Evolutionary conservation across 2,113 vertebrate genomes (phyloP).

Genomic region (Arothron firmamentum): DNA sequence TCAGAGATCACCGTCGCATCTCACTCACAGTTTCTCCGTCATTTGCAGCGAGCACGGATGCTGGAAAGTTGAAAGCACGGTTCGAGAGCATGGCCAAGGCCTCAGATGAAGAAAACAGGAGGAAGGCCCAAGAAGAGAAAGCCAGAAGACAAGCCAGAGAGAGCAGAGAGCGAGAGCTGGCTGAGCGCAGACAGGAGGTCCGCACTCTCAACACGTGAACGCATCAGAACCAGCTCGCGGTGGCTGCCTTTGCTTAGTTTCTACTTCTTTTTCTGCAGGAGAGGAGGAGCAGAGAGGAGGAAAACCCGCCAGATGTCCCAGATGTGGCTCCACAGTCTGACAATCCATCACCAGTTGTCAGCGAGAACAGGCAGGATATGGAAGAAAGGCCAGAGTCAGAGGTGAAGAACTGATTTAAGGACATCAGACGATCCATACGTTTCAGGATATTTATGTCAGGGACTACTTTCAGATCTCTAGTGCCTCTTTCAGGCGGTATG

Average conservation of each 20-base stretch:
- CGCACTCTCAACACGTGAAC: not conserved
- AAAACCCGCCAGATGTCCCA: conserved; percentile 59
- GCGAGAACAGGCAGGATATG: conserved; percentile 26
- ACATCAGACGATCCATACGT: not conserved
- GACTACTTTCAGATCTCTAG: not conserved
- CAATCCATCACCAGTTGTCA: conserved; percentile 25
- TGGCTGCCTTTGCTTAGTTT: rapidly evolving
- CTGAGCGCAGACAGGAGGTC: conserved; percentile 58
- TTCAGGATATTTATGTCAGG: not conserved
- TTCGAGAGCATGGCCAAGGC: conserved; percentile 88
- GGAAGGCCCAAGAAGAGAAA: conserved; percentile 76
- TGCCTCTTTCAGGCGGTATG: not conserved
- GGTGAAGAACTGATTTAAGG: conserved; percentile 7
- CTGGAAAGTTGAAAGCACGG: conserved; percentile 81
- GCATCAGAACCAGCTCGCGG: not conserved
- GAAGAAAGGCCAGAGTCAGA: conserved; percentile 29
- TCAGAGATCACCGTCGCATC: not conserved
- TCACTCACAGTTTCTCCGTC: not conserved
- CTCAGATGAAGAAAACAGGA: conserved; percentile 77
- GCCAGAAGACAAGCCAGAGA: conserved; percentile 72
- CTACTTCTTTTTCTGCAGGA: conserved; percentile 46
- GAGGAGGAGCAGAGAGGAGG: conserved; percentile 44
- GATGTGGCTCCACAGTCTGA: conserved; percentile 37
- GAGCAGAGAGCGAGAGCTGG: conserved; percentile 69
- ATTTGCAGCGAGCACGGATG: conserved; percentile 64